phyloP scores from a whole-genome alignment of 1,140 invertebrate genomes.

The Eriosoma lanigerum region DNA sequence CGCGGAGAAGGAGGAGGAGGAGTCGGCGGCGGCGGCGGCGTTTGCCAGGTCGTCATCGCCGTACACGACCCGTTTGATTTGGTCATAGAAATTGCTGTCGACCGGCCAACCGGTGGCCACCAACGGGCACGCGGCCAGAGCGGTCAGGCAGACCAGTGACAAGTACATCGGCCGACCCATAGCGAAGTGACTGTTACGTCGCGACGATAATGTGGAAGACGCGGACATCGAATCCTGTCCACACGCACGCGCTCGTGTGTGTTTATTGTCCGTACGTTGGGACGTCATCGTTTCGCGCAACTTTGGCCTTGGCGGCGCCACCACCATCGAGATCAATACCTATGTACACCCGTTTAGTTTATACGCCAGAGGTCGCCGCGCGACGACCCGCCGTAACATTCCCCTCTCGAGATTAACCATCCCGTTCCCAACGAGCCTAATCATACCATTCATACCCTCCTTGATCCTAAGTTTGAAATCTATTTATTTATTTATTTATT shows the following conservation, averaged over 20 bases:
- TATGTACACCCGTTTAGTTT: neutral
- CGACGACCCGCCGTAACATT: neutral
- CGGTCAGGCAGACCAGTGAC: neutral
- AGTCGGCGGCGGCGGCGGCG: neutral
- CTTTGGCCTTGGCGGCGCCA: slow-evolving; percentile 23
- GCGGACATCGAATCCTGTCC: neutral
- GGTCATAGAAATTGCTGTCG: slow-evolving; percentile 36
- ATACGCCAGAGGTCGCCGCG: neutral
- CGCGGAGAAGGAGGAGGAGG: neutral
- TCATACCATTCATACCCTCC: too few relatives aligned
- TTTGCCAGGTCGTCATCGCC: neutral
- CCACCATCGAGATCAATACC: slow-evolving; percentile 21
- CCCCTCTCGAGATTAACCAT: too few relatives aligned
- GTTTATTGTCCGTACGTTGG: neutral
- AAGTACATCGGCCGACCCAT: slow-evolving; percentile 11
- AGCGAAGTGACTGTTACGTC: neutral
- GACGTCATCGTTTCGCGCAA: neutral
- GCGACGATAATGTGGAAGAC: neutral
- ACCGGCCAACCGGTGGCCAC: slow-evolving; percentile 15
- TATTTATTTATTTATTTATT: too few relatives aligned
- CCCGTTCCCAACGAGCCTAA: too few relatives aligned
- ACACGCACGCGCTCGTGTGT: neutral
- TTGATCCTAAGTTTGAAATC: too few relatives aligned
- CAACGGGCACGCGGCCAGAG: neutral
- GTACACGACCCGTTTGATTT: slow-evolving; percentile 40